Evolutionary conservation across 2,113 vertebrate genomes (phyloP), one percentile per base, ranked within the genome.

Genomic region (Alaudala cheleensis): DNA sequence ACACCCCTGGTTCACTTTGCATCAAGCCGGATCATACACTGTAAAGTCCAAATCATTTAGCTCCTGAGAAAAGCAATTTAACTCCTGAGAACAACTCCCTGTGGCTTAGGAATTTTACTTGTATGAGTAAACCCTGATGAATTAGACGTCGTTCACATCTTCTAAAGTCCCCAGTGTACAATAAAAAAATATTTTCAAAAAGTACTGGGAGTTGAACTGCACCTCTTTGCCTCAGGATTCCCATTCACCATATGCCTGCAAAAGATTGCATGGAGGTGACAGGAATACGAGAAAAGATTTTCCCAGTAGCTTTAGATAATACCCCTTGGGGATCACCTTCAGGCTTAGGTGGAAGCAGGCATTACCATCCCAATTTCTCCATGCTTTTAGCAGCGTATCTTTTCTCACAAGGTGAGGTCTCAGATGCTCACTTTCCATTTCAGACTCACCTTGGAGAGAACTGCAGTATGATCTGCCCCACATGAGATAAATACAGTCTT

Each of bases 391-490:
- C 25, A 57, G 21, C 2, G 0, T 45, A 18, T 77, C 53, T 76
- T 82, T 81, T 50, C 49, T 56, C 12, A 9, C 17, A 65, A 37
- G 8, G 31, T 39, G 31, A 90, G 22, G n/a, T 37, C 62, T 76
- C 74, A 56, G 62, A 60, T 39, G 62, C 61, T 77, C 54, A 54
- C 39, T 70, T 88, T 74, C 71, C 49, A 22, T 34, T 88, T 93
- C 37, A 82, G 57, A 65, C 79, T 91, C 88, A 98, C 98, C 97
- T 98, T 97, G 50, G 96, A 98, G 58, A 98, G 97, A 66, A 94
- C 86, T 29, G 97, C 98, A 60, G 96, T 97, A 16, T 98, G 98
- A 81, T 97, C 96, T 53, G 93, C 93, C 31, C 98, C 98, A 86
- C 98, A 98, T 6, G 97, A 84, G 37, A 98, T 82, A 87, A 97